Evolutionary conservation across 1,140 invertebrate species (phyloP).

Genomic region (Cherax quadricarinatus): DNA sequence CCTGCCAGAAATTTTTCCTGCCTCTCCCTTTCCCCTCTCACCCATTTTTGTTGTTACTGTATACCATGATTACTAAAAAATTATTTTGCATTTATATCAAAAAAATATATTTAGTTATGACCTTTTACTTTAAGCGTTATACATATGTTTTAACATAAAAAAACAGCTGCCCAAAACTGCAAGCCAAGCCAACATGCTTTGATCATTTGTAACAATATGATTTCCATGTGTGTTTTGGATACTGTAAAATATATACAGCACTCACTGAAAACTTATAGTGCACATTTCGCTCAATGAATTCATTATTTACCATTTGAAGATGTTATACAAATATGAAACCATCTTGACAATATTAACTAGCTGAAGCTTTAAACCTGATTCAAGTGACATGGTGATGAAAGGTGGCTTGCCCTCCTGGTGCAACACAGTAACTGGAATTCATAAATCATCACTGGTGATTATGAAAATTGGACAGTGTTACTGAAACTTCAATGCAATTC

Average conservation of each 20-base stretch:
- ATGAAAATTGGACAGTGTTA: background rate
- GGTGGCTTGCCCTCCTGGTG: constrained; percentile 6
- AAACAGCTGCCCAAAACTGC: background rate
- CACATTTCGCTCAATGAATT: too few species aligned
- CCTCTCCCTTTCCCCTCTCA: background rate
- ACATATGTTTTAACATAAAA: background rate
- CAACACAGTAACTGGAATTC: background rate
- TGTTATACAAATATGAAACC: background rate
- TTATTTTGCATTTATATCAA: too few species aligned
- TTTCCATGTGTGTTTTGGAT: background rate
- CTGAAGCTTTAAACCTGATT: background rate
- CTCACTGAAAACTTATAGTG: background rate
- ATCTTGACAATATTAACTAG: background rate
- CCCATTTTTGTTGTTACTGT: too few species aligned
- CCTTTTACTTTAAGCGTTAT: background rate
- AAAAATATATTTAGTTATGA: background rate
- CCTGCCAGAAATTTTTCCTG: background rate
- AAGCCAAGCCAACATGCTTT: background rate
- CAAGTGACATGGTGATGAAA: background rate
- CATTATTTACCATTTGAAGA: background rate
- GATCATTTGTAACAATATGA: background rate
- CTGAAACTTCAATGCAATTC: background rate
- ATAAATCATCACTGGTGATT: background rate
- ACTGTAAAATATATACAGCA: background rate
- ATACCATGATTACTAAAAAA: too few species aligned